A percentile compares a stretch with the other conserved stretches of the same genome.
Evolutionary conservation across 1,140 invertebrate genomes (phyloP).

Genomic region (Paraescarpia echinospica): DNA sequence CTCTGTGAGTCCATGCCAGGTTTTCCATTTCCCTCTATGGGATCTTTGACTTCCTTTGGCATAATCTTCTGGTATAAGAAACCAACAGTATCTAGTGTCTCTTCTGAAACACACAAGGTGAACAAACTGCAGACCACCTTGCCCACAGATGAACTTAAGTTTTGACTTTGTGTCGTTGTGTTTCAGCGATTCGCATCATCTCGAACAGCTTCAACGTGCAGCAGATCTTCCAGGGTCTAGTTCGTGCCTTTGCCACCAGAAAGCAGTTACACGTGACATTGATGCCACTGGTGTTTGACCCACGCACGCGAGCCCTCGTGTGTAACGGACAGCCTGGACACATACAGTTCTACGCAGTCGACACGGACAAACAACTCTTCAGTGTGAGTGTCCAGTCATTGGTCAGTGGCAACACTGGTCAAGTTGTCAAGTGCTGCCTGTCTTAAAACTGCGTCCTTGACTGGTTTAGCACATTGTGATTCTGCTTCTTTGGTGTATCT

Average conservation of each 20-base stretch:
- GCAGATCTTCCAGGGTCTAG: constrained; percentile 70
- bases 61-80: too few species aligned
- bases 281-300: constrained; percentile 65
- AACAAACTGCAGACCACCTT: background rate
- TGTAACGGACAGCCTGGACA: constrained; percentile 77
- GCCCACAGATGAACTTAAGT: background rate
- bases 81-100: too few species aligned
- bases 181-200: constrained; percentile 69
- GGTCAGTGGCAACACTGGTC: background rate
- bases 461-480: too few species aligned
- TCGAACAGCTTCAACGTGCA: constrained; percentile 64
- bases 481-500: too few species aligned
- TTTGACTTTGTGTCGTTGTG: constrained; percentile 20
- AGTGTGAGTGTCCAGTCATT: constrained; percentile 65
- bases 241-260: constrained; percentile 40
- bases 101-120: too few species aligned
- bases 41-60: too few species aligned
- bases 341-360: constrained; percentile 77
- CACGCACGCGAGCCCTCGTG: constrained; percentile 68
- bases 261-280: constrained; percentile 21
- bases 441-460: too few species aligned
- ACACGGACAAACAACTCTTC: constrained; percentile 70
- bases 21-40: too few species aligned
- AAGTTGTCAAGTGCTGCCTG: too few species aligned
- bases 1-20: too few species aligned